phyloP scores from a whole-genome alignment of 2,888 invertebrate species.

The Drosophila subquinaria region DNA sequence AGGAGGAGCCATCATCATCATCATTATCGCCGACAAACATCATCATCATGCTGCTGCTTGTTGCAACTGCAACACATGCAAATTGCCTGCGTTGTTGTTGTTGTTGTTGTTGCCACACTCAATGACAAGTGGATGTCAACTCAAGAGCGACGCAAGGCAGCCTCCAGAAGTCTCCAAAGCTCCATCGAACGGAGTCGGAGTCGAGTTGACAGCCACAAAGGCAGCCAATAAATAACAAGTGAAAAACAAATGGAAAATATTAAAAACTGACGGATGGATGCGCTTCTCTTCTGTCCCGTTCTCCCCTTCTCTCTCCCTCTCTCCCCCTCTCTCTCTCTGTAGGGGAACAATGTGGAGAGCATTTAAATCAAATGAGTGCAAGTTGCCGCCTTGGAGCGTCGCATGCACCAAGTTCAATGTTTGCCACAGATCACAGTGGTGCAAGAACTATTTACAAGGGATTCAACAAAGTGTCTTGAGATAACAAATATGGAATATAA shows the following conservation, averaged over 20 bases:
- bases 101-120: constrained; percentile 49
- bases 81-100: constrained; percentile 44
- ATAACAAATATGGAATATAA: background rate
- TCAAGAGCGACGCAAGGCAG: constrained; percentile 33
- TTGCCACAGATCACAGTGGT: constrained; percentile 51
- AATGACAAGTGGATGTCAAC: constrained; percentile 77
- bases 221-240: constrained; percentile 77
- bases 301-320: background rate
- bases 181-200: constrained; percentile 14
- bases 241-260: constrained; percentile 83
- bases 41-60: constrained; percentile 24
- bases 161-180: constrained; percentile 5
- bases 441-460: background rate
- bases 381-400: constrained; percentile 50
- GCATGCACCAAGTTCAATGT: constrained; percentile 61
- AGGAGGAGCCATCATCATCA: constrained; percentile 54
- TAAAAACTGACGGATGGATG: constrained; percentile 83
- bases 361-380: constrained; percentile 62
- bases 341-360: constrained; percentile 48
- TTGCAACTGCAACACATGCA: constrained; percentile 67
- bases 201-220: constrained; percentile 43
- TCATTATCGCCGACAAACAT: constrained; percentile 41
- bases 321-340: background rate
- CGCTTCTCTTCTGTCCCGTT: constrained; percentile 44
- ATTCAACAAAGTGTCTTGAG: background rate